A percentile compares a stretch with the other conserved stretches of the same genome.
These are phyloP conservation scores for Centroberyx gerrardi DNA, from an alignment of 2,797 vertebrate species.

Conservation along the genomic window DNA sequence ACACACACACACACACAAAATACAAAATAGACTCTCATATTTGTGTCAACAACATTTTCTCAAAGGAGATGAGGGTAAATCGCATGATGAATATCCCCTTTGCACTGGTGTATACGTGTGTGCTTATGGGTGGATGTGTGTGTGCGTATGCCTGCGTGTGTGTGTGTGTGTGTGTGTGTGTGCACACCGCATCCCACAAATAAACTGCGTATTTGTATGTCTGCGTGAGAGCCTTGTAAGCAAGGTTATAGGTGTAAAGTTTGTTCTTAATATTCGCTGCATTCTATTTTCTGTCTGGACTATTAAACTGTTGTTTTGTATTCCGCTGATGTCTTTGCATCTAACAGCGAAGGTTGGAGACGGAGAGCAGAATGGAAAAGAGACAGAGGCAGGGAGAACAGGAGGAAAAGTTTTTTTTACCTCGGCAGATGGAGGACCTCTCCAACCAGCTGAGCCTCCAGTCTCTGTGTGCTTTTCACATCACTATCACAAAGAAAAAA, in stretches of 20 bases:
- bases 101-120: background rate
- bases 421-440: slow-evolving; percentile 60
- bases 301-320: slow-evolving; percentile 47
- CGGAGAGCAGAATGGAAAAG: slow-evolving; percentile 31
- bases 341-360: slow-evolving; percentile 24
- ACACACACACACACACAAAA: slow-evolving; percentile 1
- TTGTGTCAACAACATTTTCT: slow-evolving; percentile 42
- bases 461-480: slow-evolving; percentile 41
- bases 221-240: background rate
- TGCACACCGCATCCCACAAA: no score
- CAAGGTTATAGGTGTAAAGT: background rate
- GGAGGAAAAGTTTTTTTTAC: slow-evolving; percentile 54
- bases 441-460: slow-evolving; percentile 56
- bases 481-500: slow-evolving; percentile 54
- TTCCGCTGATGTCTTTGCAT: slow-evolving; percentile 47
- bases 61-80: slow-evolving; percentile 53
- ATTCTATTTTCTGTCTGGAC: slow-evolving; percentile 38
- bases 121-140: background rate
- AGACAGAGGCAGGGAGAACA: slow-evolving; percentile 8
- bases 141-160: slow-evolving; percentile 3
- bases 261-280: slow-evolving; percentile 37
- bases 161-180: background rate
- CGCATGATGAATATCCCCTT: slow-evolving; percentile 54
- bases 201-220: background rate
- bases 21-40: slow-evolving; percentile 30